phyloP scores from a whole-genome alignment of 2,797 vertebrate genomes.

The Pseudotriccus pelzelni region DNA sequence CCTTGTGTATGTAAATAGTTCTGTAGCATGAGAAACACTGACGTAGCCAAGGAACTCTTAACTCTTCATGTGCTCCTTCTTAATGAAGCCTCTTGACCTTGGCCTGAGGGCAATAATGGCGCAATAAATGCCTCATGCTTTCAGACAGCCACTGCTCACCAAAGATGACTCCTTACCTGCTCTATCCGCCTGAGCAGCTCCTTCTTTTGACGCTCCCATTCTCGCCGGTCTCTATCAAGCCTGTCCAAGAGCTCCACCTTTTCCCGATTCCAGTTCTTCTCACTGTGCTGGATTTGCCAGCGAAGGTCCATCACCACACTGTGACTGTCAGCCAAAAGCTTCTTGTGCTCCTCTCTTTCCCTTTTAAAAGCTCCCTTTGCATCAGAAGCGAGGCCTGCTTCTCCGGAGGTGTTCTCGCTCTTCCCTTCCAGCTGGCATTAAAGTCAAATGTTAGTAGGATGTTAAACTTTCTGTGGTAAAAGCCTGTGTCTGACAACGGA shows the following conservation, averaged over 20 bases:
- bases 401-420: conserved; percentile 58
- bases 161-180: conserved; percentile 63
- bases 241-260: conserved; percentile 86
- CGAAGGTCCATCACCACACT: conserved; percentile 87
- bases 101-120: not conserved
- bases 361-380: conserved; percentile 74
- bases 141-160: not conserved
- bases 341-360: conserved; percentile 87
- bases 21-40: not conserved
- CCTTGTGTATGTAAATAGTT: not conserved
- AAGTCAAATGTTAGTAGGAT: not conserved
- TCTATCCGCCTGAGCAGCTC: conserved; percentile 87
- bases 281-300: conserved; percentile 91
- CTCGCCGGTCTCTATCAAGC: conserved; percentile 84
- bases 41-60: not conserved
- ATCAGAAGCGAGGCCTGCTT: conserved; percentile 50
- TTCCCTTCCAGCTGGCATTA: conserved; percentile 77
- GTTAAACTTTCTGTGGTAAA: not conserved
- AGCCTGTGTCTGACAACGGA: not conserved
- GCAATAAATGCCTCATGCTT: not conserved
- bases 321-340: conserved; percentile 90
- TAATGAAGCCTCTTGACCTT: not conserved
- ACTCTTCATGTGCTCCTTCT: not conserved
- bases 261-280: conserved; percentile 91
- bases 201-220: conserved; percentile 87